Percentiles rank a stretch among this genome's conserved stretches.
These are phyloP conservation scores for Heliconius eleuchia DNA, from an alignment of 1,140 invertebrate genomes.

Conservation along the genomic window DNA sequence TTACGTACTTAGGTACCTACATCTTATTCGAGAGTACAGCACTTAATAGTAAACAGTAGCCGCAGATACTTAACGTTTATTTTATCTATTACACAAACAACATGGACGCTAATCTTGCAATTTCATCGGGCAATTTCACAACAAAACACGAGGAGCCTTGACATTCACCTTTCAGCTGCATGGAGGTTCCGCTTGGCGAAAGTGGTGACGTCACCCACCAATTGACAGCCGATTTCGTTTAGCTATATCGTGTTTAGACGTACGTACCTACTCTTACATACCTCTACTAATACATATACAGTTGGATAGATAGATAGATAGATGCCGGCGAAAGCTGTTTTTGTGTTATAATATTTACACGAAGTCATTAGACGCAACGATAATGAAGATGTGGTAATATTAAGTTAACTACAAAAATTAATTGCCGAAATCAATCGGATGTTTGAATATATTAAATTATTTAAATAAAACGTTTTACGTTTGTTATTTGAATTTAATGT, in stretches of 20 bases:
- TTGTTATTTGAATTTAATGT: neutral
- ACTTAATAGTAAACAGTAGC: neutral
- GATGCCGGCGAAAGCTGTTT: slow-evolving; percentile 41
- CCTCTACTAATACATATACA: neutral
- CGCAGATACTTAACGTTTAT: neutral
- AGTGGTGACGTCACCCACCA: slow-evolving; percentile 53
- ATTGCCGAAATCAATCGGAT: neutral
- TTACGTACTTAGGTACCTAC: neutral
- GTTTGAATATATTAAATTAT: neutral
- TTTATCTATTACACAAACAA: slow-evolving; percentile 28
- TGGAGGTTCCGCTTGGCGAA: slow-evolving; percentile 64
- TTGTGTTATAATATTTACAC: slow-evolving; percentile 23
- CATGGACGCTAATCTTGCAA: slow-evolving; percentile 28
- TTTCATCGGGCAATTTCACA: slow-evolving; percentile 36
- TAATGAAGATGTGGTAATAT: slow-evolving; percentile 8
- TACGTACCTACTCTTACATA: neutral
- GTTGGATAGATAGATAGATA: slow-evolving; percentile 16
- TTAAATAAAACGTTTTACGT: neutral
- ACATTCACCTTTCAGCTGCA: slow-evolving; percentile 68
- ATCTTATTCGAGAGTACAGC: neutral
- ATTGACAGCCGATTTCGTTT: slow-evolving; percentile 52
- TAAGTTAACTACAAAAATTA: neutral
- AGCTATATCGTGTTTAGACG: slow-evolving; percentile 34
- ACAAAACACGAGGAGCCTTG: slow-evolving; percentile 55
- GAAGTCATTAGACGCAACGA: slow-evolving; percentile 14